phyloP scores from a whole-genome alignment of 1,140 invertebrate species.

The Ptiloglossa arizonensis region DNA sequence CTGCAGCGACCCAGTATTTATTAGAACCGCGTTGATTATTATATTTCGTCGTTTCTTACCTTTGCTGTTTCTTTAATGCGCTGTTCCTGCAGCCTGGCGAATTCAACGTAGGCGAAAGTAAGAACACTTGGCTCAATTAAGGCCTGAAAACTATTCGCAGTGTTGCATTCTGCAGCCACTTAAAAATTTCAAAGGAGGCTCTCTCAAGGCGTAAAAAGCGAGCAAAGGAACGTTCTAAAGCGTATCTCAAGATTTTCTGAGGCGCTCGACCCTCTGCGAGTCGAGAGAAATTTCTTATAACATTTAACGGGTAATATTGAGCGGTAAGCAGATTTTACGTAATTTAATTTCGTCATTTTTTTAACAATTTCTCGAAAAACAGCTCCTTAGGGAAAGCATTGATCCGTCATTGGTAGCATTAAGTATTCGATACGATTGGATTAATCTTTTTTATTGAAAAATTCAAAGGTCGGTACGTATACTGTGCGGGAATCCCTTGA shows the following conservation, averaged over 20 bases:
- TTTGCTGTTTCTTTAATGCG: slow-evolving; percentile 25
- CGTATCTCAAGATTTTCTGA: slow-evolving; percentile 23
- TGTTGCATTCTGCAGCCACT: slow-evolving; percentile 36
- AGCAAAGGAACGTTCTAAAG: slow-evolving; percentile 32
- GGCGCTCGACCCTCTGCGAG: background rate
- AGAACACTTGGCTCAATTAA: slow-evolving; percentile 47
- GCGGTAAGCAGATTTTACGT: background rate
- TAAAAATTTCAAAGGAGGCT: slow-evolving; percentile 27
- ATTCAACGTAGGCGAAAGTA: slow-evolving; percentile 48
- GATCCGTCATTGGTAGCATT: too few species aligned
- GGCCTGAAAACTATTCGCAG: slow-evolving; percentile 39
- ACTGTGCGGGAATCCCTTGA: too few species aligned
- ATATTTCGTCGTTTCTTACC: slow-evolving; percentile 12
- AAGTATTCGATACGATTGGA: too few species aligned
- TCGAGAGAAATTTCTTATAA: slow-evolving; percentile 7
- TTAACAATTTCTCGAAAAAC: too few species aligned
- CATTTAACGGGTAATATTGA: background rate
- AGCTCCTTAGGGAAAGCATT: too few species aligned
- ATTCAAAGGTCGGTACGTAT: too few species aligned
- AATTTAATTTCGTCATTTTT: background rate
- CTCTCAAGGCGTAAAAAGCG: slow-evolving; percentile 15
- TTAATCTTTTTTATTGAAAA: too few species aligned
- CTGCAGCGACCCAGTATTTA: slow-evolving; percentile 6
- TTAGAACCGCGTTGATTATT: slow-evolving; percentile 37
- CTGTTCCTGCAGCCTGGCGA: slow-evolving; percentile 19